phyloP scores from a whole-genome alignment of 2,888 invertebrate genomes.

The Caenorhabditis virilis region DNA sequence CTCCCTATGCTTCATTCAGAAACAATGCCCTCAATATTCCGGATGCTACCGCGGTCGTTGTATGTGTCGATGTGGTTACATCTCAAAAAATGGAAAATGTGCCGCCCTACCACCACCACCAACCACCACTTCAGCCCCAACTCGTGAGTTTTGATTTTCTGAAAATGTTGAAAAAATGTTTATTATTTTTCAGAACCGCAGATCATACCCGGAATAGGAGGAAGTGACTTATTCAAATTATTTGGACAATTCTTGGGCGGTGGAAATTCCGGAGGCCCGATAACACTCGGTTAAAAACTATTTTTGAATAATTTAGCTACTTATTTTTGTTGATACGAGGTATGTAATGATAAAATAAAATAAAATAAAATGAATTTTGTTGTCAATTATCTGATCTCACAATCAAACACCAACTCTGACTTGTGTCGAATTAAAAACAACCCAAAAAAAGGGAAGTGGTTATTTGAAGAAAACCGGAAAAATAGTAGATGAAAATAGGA shows the following conservation, averaged over 20 bases:
- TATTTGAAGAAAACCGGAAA: too few relatives aligned
- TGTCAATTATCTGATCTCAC: conserved; percentile 14
- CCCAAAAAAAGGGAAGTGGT: too few relatives aligned
- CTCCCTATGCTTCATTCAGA: conserved; percentile 66
- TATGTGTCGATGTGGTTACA: conserved; percentile 63
- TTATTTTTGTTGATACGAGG: conserved; percentile 1
- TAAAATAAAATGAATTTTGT: neutral
- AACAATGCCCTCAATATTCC: conserved; percentile 65
- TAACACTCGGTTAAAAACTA: too few relatives aligned
- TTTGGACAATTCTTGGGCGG: conserved; percentile 46
- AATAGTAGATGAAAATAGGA: too few relatives aligned
- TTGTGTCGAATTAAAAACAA: too few relatives aligned
- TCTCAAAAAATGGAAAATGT: conserved; percentile 56
- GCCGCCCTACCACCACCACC: conserved; percentile 58
- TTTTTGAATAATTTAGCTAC: neutral
- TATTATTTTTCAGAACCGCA: conserved; percentile 22
- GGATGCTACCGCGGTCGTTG: conserved; percentile 67
- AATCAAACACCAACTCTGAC: too few relatives aligned
- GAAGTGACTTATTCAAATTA: conserved; percentile 40
- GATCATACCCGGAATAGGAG: conserved; percentile 39
- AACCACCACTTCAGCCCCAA: conserved; percentile 58
- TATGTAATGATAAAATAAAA: neutral
- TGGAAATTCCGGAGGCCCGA: neutral
- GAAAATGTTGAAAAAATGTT: neutral
- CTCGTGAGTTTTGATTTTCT: conserved; percentile 29